phyloP scores from a whole-genome alignment of 2,888 invertebrate species.

The Eudemis profundana region DNA sequence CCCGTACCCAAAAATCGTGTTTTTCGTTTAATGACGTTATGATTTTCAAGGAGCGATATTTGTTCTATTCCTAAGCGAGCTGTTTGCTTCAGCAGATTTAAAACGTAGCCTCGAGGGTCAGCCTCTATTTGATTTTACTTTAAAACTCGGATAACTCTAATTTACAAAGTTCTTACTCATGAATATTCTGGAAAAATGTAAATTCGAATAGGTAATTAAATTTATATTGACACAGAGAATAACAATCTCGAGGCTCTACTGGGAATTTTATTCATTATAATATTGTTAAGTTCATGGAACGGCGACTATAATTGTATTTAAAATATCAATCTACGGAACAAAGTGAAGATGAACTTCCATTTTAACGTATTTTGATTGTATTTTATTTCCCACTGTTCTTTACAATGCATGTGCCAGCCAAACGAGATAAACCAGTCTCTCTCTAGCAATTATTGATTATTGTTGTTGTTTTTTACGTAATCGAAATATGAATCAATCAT shows the following conservation, averaged over 20 bases:
- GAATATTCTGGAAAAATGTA: neutral
- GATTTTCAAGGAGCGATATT: no score
- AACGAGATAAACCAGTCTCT: no score
- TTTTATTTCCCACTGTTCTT: neutral
- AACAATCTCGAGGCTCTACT: neutral
- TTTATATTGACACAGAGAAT: neutral
- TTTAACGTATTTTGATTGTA: neutral
- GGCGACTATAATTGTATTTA: neutral
- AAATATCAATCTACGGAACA: neutral
- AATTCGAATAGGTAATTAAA: neutral
- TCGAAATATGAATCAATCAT: no score
- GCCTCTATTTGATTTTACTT: conserved; percentile 29
- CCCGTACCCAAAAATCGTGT: no score
- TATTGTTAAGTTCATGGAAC: neutral
- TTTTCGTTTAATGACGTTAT: no score
- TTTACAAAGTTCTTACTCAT: neutral
- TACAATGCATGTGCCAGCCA: neutral
- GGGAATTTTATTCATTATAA: neutral
- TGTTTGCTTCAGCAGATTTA: conserved; percentile 35
- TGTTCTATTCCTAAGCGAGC: conserved; percentile 37
- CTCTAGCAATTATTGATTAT: no score
- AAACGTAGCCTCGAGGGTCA: conserved; percentile 15
- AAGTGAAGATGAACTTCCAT: neutral
- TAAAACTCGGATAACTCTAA: conserved; percentile 8
- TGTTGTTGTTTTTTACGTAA: no score